phyloP scores from a whole-genome alignment of 2,888 invertebrate species.

The Meiosimyza decipiens region DNA sequence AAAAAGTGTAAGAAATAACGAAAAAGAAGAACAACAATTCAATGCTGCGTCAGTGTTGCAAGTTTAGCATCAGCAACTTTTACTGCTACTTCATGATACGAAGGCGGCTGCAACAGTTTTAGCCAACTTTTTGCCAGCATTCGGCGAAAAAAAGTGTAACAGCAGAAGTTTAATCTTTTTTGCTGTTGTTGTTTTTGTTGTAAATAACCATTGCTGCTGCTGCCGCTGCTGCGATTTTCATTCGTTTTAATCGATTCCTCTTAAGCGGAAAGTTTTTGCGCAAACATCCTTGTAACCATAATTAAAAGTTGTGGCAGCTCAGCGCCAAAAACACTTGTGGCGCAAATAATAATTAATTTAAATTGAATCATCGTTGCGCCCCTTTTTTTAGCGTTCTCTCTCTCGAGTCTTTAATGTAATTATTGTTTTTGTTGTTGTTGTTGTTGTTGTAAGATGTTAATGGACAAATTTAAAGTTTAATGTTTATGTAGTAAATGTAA shows the following conservation, averaged over 20 bases:
- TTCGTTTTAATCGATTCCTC: slow-evolving; percentile 37
- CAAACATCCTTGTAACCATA: slow-evolving; percentile 58
- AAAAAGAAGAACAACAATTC: slow-evolving; percentile 19
- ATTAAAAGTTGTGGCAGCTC: slow-evolving; percentile 54
- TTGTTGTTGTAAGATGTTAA: neutral
- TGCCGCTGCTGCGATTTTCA: slow-evolving; percentile 25
- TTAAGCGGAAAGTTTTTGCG: slow-evolving; percentile 25
- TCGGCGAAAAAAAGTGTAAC: neutral
- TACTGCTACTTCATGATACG: slow-evolving; percentile 30
- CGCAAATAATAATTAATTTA: slow-evolving; percentile 64
- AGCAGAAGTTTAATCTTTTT: neutral
- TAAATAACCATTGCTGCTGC: slow-evolving; percentile 17
- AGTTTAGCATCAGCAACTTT: slow-evolving; percentile 42
- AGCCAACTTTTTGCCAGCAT: slow-evolving; percentile 22
- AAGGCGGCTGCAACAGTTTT: slow-evolving; percentile 17
- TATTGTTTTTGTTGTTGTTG: slow-evolving; percentile 2
- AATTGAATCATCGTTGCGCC: slow-evolving; percentile 58
- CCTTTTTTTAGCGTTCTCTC: slow-evolving; percentile 36
- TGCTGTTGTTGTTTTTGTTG: neutral
- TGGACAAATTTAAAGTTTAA: too few species aligned
- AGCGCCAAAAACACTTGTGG: slow-evolving; percentile 59
- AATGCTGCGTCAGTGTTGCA: slow-evolving; percentile 36
- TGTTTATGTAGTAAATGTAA: too few species aligned
- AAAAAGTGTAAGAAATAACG: neutral
- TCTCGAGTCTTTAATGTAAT: neutral